Evolutionary conservation across 2,888 invertebrate genomes (phyloP).

Genomic region (Cryptophagus acutangulus): DNA sequence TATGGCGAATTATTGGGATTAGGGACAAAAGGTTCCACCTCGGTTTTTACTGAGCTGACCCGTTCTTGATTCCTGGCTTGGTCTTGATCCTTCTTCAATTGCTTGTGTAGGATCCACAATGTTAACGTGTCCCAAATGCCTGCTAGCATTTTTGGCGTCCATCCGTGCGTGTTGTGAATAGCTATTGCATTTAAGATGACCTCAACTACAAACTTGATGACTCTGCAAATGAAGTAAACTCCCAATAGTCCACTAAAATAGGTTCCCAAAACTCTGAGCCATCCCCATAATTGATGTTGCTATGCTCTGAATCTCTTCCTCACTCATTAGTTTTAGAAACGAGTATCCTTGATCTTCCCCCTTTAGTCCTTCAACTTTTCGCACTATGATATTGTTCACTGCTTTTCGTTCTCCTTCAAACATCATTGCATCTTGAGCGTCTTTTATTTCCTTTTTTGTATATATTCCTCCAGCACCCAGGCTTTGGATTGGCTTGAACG

Average conservation of each 20-base stretch:
- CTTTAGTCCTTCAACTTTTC: constrained; percentile 17
- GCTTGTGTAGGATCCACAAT: not conserved
- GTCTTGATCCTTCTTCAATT: too few species aligned
- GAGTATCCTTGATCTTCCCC: constrained; percentile 16
- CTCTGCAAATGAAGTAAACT: constrained; percentile 17
- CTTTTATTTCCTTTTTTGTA: constrained; percentile 20
- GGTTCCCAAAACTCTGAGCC: constrained; percentile 18
- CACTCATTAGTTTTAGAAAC: constrained; percentile 15
- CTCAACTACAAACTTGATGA: constrained; percentile 9
- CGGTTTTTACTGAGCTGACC: too few species aligned
- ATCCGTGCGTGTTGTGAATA: constrained; percentile 16
- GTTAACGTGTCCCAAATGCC: constrained; percentile 15
- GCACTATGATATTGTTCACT: constrained; percentile 19
- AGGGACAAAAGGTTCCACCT: too few species aligned
- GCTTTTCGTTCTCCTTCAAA: constrained; percentile 20
- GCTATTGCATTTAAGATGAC: constrained; percentile 15
- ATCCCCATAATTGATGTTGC: constrained; percentile 17
- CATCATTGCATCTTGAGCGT: constrained; percentile 13
- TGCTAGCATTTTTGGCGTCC: constrained; percentile 12
- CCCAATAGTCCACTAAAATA: constrained; percentile 17
- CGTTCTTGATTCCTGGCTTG: too few species aligned
- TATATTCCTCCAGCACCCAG: too few species aligned
- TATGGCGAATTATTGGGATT: too few species aligned
- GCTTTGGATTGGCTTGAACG: constrained; percentile 20
- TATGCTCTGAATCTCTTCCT: constrained; percentile 15